These are phyloP conservation scores for Petrocephalus sullivani DNA, from an alignment of 2,797 vertebrate genomes.

Conservation along the genomic window DNA sequence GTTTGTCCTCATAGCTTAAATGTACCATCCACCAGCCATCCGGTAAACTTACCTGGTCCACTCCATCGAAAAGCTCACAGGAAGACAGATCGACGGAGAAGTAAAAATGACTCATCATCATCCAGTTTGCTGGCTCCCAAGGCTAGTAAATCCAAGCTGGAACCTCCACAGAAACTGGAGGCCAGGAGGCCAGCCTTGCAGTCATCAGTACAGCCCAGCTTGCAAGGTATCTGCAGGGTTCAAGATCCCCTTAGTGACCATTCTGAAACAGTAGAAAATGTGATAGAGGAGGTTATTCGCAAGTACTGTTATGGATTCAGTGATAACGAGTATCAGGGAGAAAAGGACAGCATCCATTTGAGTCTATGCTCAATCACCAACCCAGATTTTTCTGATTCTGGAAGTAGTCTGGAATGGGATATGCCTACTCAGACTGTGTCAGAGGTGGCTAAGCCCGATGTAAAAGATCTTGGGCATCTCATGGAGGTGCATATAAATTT, in stretches of 20 bases:
- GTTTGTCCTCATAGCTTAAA: constrained; percentile 25
- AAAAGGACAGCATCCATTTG: constrained; percentile 59
- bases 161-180: constrained; percentile 10
- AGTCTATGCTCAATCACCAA: constrained; percentile 60
- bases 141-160: constrained; percentile 32
- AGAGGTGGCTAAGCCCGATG: constrained; percentile 43
- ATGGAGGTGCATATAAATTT: constrained; percentile 66
- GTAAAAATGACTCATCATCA: constrained; percentile 37
- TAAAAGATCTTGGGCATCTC: constrained; percentile 59
- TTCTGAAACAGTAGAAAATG: constrained; percentile 54
- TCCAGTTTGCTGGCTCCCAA: constrained; percentile 20
- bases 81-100: constrained; percentile 60
- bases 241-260: constrained; percentile 38
- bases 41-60: constrained; percentile 23
- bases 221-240: constrained; percentile 41
- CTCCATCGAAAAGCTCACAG: constrained; percentile 61
- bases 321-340: constrained; percentile 46
- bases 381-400: constrained; percentile 50
- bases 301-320: constrained; percentile 57
- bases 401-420: constrained; percentile 71
- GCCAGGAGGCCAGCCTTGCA: constrained; percentile 45
- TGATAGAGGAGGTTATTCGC: constrained; percentile 74
- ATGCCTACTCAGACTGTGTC: constrained; percentile 56
- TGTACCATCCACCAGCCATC: background rate
- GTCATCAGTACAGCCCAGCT: constrained; percentile 35